Evolutionary conservation across 2,888 invertebrate genomes (phyloP), one percentile per base, ranked within the genome.

Genomic region (Andrena bucephala): DNA sequence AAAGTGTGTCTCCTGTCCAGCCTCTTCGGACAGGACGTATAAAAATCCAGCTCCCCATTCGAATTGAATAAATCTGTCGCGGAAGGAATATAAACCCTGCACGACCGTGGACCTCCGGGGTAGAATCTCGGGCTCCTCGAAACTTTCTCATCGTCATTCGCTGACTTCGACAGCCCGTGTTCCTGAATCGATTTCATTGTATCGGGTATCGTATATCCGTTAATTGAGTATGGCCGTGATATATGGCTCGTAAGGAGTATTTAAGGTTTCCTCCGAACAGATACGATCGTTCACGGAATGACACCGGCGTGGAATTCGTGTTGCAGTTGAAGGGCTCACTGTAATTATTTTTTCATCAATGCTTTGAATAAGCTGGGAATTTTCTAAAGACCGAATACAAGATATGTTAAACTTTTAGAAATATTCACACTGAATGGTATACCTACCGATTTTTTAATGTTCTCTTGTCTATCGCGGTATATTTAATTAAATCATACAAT

Each of bases 221-320:
- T 84, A 88, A 87, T 86, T 78, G 66, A 66, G 13, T 20, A 69
- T 66, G 73, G n/a, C 33, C 57, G 16, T 66, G 33, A 81, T n/a
- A 59, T 66, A 78, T 70, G 69, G 42, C 36, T 65, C 59, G 50
- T 67, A 42, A 20, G 50, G 33, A 29, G 69, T 62, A 42, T 70
- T 73, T 8, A 42, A 72, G 33, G 8, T 7, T 60, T 78, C 68
- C 24, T 29, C 13, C 0, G 20, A 67, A 71, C n/a, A 60, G 75
- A 77, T 80, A 66, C 13, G 27, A 75, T 80, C 74, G 54, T 83
- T 83, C 77, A 5, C 20, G 62, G 73, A 84, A 81, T 20, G 27
- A 69, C 13, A 66, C 27, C 13, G 31, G 16, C 52, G 13, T 36
- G 6, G 62, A 62, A 29, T 50, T 75, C n/a, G 63, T 71, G 42